Evolutionary conservation across 1,140 invertebrate genomes (phyloP), one percentile per base, ranked within the genome.

Genomic region (Drosophila bocki): DNA sequence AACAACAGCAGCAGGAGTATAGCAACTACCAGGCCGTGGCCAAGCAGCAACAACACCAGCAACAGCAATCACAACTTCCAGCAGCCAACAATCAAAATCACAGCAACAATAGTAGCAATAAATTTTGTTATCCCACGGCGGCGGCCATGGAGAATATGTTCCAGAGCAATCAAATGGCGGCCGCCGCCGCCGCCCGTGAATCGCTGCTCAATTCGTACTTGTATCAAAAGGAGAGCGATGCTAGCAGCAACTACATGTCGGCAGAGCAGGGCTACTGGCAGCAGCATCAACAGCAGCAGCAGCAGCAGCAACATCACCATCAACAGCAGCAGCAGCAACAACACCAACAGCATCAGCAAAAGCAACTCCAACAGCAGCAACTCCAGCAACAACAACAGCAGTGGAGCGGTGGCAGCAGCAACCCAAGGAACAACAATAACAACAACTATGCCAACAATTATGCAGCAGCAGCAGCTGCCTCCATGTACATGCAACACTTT

Each of bases 401-500:
- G 35, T 42, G 72, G 39, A 65, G 57, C 61, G 72, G 39, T 29
- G 77, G 3, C 50, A 70, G 13, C 54, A 71, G 6, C 72, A 76
- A 56, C 37, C 75, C 75, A 26, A 76, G 72, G 41, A 58, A 54
- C 65, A 76, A 41, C 54, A 82, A 47, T 53, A 90, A 50, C 42
- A 82, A 47, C 57, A 90, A 50, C 42, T 91, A 84, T 48, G 78
- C 79, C 33, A 91, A 91, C 64, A 90, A 86, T 45, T 86, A 90
- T 70, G 82, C 80, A 11, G 83, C 83, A 9, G 84, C 84, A 50
- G 84, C 84, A 35, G 85, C 85, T 29, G 85, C 85, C 26, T 85
- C 85, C 12, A 90, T 90, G 86, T 90, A 90, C 78, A 90, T 90
- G 86, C 85, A 90, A 56, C 84, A 88, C 51, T 88, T 88, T n/a